Evolutionary conservation across 2,797 vertebrate species (phyloP).

Genomic region (Acomys russatus): DNA sequence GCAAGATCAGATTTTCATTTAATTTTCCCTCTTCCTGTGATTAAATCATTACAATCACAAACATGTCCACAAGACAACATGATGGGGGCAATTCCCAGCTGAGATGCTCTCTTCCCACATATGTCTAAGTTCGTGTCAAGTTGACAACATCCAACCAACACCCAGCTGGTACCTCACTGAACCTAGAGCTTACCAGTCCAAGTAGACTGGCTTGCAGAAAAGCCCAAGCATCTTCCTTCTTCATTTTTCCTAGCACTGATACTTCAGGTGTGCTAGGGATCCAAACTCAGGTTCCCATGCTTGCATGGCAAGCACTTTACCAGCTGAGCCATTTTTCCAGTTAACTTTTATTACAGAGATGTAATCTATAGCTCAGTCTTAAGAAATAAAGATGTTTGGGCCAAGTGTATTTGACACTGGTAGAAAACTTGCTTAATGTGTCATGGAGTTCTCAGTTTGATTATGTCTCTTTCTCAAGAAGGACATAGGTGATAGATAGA

Average conservation of each 20-base stretch:
- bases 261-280: background rate
- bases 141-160: background rate
- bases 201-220: background rate
- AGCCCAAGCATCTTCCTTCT: too few species aligned
- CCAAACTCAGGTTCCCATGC: background rate
- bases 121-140: background rate
- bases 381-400: background rate
- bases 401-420: background rate
- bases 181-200: background rate
- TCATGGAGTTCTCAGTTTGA: background rate
- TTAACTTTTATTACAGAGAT: background rate
- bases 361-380: background rate
- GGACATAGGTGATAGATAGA: too few species aligned
- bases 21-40: background rate
- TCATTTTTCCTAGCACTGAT: background rate
- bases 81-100: background rate
- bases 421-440: background rate
- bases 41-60: background rate
- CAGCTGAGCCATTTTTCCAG: background rate
- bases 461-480: background rate
- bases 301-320: background rate
- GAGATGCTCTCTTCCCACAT: background rate
- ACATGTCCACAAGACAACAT: too few species aligned
- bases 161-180: background rate
- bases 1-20: slow-evolving; percentile 38